Evolutionary conservation across 2,888 invertebrate species (phyloP).

Genomic region (Eueremaeus valkanovi): DNA sequence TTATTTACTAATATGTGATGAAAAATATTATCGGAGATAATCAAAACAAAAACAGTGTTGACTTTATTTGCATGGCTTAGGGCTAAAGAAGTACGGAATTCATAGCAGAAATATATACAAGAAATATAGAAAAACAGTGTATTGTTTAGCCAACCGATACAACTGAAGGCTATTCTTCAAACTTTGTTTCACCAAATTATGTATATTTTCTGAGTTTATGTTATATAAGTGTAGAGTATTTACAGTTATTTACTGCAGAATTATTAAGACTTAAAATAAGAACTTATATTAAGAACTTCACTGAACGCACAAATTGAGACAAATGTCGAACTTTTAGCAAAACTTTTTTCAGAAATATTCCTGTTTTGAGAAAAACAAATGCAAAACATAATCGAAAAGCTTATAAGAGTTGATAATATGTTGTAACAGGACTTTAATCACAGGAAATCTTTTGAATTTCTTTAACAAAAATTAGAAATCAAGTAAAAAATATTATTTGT

Average conservation of each 20-base stretch:
- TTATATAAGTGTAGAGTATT: no score
- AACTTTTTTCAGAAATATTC: no score
- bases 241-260: no score
- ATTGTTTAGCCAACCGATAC: background rate
- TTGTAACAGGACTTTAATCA: background rate
- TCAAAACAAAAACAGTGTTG: background rate
- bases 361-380: no score
- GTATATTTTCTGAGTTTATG: no score
- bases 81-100: constrained; percentile 12
- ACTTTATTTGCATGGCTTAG: background rate
- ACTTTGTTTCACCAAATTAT: background rate
- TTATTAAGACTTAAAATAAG: no score
- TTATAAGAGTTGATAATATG: background rate
- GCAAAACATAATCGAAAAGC: no score
- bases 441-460: background rate
- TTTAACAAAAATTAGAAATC: no score
- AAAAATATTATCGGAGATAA: background rate
- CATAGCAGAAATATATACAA: background rate
- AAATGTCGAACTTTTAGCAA: background rate
- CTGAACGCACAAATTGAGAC: background rate
- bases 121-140: no score
- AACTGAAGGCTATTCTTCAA: background rate
- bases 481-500: no score
- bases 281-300: background rate
- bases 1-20: background rate